Conservation (phyloP, 2,113 vertebrate species). For the Albula goreensis region DNA sequence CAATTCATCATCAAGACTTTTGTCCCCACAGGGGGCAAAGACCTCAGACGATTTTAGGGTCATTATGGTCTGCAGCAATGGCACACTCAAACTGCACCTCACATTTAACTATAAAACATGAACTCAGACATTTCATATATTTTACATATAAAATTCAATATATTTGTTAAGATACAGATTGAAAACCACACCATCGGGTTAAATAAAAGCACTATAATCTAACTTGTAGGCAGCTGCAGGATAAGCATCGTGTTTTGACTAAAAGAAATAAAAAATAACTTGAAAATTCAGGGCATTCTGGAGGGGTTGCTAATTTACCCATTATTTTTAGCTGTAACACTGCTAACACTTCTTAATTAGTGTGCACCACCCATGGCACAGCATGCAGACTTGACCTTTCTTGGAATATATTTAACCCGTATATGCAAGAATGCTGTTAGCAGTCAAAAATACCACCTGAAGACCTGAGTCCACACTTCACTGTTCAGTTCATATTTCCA, state of each 20-base stretch:
- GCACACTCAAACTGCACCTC: neutral
- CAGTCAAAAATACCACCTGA: too few relatives aligned
- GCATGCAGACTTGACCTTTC: neutral
- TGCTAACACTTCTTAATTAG: neutral
- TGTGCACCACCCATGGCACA: neutral
- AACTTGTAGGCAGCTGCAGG: too few relatives aligned
- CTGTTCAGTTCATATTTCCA: too few relatives aligned
- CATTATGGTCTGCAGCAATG: neutral
- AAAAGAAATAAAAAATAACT: too few relatives aligned
- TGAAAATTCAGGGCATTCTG: too few relatives aligned
- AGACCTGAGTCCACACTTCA: too few relatives aligned
- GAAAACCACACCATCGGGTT: too few relatives aligned
- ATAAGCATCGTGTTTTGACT: too few relatives aligned
- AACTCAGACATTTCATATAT: neutral
- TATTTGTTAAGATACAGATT: too few relatives aligned
- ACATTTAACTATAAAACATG: neutral
- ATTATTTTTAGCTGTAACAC: neutral
- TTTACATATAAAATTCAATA: too few relatives aligned
- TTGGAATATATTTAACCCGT: neutral
- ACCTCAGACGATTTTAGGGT: neutral
- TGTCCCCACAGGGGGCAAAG: neutral
- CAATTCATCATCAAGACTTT: neutral
- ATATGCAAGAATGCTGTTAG: neutral
- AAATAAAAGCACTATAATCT: too few relatives aligned
- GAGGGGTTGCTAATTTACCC: too few relatives aligned